Evolutionary conservation across 2,797 vertebrate genomes (phyloP), one percentile per base, ranked within the genome.

Genomic region (Phoebastria nigripes): DNA sequence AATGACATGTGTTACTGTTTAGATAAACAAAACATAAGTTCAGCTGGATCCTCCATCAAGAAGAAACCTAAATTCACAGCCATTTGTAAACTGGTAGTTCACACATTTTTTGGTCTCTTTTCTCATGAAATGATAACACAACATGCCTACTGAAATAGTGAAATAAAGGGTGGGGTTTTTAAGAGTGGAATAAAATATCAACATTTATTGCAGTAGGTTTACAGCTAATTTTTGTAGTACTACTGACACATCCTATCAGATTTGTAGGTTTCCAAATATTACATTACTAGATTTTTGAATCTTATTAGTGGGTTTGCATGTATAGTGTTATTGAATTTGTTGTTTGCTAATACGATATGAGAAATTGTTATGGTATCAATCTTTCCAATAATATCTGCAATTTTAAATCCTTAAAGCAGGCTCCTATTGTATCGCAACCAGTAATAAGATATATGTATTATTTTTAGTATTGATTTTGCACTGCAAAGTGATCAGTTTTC

Each of bases 301-400:
- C 51, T 72, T 82, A 44, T 63, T 86, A 91, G 44, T 26, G 69
- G 42, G 25, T 90, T 96, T 94, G 63, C 51, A 78, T 87, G 20
- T 42, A 69, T 49, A 76, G 29, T 67, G 24, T 79, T 87, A 94
- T 90, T 58, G 78, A 95, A 92, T 94, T 95, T 95, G 66, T 82
- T 91, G 89, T 95, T 96, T 91, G 84, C 46, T 96, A 96, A 96
- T 95, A 58, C 58, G 82, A 94, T 94, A 78, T 93, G 81, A 94
- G 55, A 95, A 94, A 93, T 94, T 82, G 84, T 95, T 96, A 89
- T n/a, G 25, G 46, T 96, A 94, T 94, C 76, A 97, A 79, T 94
- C 95, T 97, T 92, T 96, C 88, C 77, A 96, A 97, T 96, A 96
- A 90, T 90, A 95, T 92, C 62, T 89, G 47, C 82, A 96, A 96